Conservation (phyloP, 1,140 invertebrate species). For the Drosophila santomea region DNA sequence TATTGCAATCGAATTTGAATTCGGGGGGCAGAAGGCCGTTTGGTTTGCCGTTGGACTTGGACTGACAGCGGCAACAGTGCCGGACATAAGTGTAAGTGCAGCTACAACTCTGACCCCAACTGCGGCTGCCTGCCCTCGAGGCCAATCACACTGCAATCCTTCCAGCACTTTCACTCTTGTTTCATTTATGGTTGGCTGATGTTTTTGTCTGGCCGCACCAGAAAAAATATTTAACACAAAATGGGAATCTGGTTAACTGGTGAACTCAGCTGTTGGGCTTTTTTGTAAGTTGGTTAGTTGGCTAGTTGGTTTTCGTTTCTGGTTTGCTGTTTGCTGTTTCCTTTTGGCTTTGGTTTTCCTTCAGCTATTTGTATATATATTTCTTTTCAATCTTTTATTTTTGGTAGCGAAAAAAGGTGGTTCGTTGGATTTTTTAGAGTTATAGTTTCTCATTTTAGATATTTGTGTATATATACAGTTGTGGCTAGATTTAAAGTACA, state of each 20-base stretch:
- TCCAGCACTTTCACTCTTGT: conserved; percentile 17
- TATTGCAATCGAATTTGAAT: conserved; percentile 41
- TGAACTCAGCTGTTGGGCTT: conserved; percentile 32
- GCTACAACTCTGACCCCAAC: conserved; percentile 3
- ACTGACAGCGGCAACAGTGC: conserved; percentile 8
- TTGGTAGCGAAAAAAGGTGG: conserved; percentile 81
- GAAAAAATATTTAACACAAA: conserved; percentile 10
- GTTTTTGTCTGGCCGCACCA: conserved; percentile 26
- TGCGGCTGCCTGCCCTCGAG: conserved; percentile 10
- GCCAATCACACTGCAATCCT: conserved; percentile 23
- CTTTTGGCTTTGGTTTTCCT: conserved; percentile 52
- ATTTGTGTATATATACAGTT: conserved; percentile 67
- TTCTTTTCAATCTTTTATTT: conserved; percentile 3
- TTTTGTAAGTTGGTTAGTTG: conserved; percentile 29
- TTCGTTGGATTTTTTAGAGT: conserved; percentile 77
- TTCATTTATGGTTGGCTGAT: conserved; percentile 40
- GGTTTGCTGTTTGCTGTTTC: conserved; percentile 35
- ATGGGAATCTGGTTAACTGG: conserved; percentile 28
- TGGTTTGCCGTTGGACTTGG: neutral
- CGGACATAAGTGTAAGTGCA: conserved; percentile 33
- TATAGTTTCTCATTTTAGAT: conserved; percentile 53
- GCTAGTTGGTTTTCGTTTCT: conserved; percentile 44
- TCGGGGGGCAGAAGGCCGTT: neutral
- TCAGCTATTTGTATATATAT: conserved; percentile 11
- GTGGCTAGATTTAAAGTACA: conserved; percentile 58